Evolutionary conservation across 2,888 invertebrate species (phyloP), one percentile per base, ranked within the genome.

Genomic region (Bugulina stolonifera): DNA sequence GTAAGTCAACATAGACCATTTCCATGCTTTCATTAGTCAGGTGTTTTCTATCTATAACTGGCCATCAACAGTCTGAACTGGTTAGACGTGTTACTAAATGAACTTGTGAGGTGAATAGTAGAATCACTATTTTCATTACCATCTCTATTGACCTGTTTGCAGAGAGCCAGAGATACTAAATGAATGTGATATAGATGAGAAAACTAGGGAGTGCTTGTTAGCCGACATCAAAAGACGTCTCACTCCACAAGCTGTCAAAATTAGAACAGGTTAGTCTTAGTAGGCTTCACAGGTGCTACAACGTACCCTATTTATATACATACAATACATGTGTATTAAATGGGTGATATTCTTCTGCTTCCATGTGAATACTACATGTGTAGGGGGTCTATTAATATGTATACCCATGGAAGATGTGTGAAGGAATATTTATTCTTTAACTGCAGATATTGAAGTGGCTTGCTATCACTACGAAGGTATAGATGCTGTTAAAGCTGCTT

Each of bases 401-500:
- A n/a, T n/a, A n/a, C n/a, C n/a, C n/a, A n/a, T n/a, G n/a, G n/a
- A n/a, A n/a, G n/a, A n/a, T n/a, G n/a, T n/a, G n/a, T n/a, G n/a
- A n/a, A n/a, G n/a, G n/a, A n/a, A n/a, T n/a, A n/a, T 43, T 43
- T 43, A 18, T 18, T 43, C 43, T 43, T 55, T 5, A 71, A 69
- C 74, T 78, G 54, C 76, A 85, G 87, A 88, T 80, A 91, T 96
- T 79, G 93, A 94, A 85, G 94, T 94, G 77, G 92, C 93, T 0
- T 95, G 95, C 84, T 96, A 94, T 80, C 93, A 93, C 0, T 99
- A 98, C 81, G 98, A 99, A 84, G 99, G 99, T 64, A 97, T 99
- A 76, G 98, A 99, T 86, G 99, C 99, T 1, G 97, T 99, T 0
- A 95, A 99, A 84, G 81, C 80, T 72, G 94, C 99, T 0, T 86